Conservation (phyloP, 2,113 vertebrate genomes). For the Alethe castanea region DNA sequence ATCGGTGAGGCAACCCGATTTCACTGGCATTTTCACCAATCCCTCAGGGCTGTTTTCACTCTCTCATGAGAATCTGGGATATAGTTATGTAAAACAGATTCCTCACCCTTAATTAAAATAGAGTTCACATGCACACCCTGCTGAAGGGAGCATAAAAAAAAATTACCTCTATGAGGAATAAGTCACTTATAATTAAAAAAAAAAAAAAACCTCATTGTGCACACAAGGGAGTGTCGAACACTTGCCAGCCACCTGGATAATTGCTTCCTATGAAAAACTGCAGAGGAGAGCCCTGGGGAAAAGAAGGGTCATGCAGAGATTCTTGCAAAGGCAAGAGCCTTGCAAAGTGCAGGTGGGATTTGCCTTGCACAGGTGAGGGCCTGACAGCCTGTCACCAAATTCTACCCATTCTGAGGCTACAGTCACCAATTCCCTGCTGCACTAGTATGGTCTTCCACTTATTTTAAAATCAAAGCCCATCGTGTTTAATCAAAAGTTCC, state of each 20-base stretch:
- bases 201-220: neutral
- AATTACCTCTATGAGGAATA: neutral
- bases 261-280: neutral
- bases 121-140: constrained; percentile 56
- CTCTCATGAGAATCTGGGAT: constrained; percentile 43
- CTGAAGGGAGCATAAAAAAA: constrained; percentile 27
- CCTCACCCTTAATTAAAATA: constrained; percentile 49
- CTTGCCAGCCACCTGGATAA: neutral
- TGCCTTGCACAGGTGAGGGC: neutral
- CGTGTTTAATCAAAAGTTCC: neutral
- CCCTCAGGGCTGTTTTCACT: constrained; percentile 33
- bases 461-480: neutral
- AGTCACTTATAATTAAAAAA: constrained; percentile 32
- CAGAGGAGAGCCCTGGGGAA: neutral
- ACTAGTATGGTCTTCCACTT: neutral
- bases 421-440: neutral
- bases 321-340: neutral
- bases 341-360: neutral
- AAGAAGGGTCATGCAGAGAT: neutral
- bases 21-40: neutral
- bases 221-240: neutral
- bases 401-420: neutral
- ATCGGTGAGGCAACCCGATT: neutral
- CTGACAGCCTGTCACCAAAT: neutral
- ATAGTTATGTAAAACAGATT: constrained; percentile 50